phyloP scores from a whole-genome alignment of 2,888 invertebrate species.

The Seira ritae region DNA sequence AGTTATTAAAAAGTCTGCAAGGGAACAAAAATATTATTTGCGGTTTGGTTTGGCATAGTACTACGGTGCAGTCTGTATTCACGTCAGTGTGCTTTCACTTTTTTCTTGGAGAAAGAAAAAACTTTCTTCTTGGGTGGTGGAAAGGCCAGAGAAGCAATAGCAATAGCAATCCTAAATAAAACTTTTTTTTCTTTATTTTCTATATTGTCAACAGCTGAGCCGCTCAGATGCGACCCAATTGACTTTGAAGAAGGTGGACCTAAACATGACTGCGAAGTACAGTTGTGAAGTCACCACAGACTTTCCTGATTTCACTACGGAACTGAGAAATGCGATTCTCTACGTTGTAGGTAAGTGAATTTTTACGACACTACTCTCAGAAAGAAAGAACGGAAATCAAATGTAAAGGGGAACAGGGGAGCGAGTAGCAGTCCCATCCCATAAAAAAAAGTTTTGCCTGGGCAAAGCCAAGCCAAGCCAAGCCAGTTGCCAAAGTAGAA shows the following conservation, averaged over 20 bases:
- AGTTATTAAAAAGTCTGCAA: slow-evolving; percentile 12
- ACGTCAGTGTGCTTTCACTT: too few species aligned
- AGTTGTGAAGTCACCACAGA: slow-evolving; percentile 74
- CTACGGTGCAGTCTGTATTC: too few species aligned
- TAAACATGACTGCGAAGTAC: slow-evolving; percentile 71
- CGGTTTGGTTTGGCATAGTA: background rate
- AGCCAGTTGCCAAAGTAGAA: too few species aligned
- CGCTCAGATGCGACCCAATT: slow-evolving; percentile 70
- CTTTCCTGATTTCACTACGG: slow-evolving; percentile 71
- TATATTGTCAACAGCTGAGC: slow-evolving; percentile 58
- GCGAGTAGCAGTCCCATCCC: too few species aligned
- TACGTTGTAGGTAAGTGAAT: slow-evolving; percentile 70
- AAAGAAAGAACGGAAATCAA: too few species aligned
- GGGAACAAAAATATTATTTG: background rate
- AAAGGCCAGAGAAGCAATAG: background rate
- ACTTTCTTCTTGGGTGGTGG: background rate
- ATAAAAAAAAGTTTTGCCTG: too few species aligned
- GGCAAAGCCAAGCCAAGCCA: too few species aligned
- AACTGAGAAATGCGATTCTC: slow-evolving; percentile 60
- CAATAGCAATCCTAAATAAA: too few species aligned
- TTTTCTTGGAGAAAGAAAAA: background rate
- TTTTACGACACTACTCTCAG: slow-evolving; percentile 1
- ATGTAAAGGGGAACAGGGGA: too few species aligned
- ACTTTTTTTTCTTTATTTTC: slow-evolving; percentile 10
- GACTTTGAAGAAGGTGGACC: slow-evolving; percentile 67